These are phyloP conservation scores for Echinops telfairi DNA, from an alignment of 2,113 vertebrate species.

Conservation along the genomic window DNA sequence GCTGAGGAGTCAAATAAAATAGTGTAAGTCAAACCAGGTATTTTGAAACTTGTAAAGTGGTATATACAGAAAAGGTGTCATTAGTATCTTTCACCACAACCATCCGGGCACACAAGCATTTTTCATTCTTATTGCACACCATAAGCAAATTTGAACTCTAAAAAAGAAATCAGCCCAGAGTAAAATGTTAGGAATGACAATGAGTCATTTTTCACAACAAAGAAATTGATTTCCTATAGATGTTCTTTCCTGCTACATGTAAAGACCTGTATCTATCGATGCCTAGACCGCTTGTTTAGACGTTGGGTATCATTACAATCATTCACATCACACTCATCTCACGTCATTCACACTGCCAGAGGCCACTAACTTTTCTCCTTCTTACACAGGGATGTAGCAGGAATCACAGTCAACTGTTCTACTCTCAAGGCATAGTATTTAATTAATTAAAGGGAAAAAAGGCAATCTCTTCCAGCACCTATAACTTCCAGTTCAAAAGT, in stretches of 20 bases:
- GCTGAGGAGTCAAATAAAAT: slow-evolving; percentile 8
- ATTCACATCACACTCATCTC: slow-evolving; percentile 43
- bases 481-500: background rate
- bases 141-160: slow-evolving; percentile 66
- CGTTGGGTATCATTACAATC: slow-evolving; percentile 76
- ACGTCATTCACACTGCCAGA: slow-evolving; percentile 57
- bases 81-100: slow-evolving; percentile 70
- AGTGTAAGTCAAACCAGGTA: background rate
- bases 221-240: slow-evolving; percentile 78
- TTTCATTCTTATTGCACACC: slow-evolving; percentile 55
- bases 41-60: slow-evolving; percentile 17
- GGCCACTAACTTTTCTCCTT: slow-evolving; percentile 60
- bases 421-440: background rate
- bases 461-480: background rate
- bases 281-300: slow-evolving; percentile 61
- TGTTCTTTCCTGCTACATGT: slow-evolving; percentile 57
- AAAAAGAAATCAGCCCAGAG: slow-evolving; percentile 77
- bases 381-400: slow-evolving; percentile 16
- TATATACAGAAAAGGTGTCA: slow-evolving; percentile 37
- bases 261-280: slow-evolving; percentile 72
- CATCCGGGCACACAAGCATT: background rate
- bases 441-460: slow-evolving; percentile 51
- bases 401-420: slow-evolving; percentile 12
- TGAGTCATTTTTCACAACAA: slow-evolving; percentile 76
- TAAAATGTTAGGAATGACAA: slow-evolving; percentile 78